phyloP scores from a whole-genome alignment of 2,113 vertebrate genomes.

The Lampris megalopsis region DNA sequence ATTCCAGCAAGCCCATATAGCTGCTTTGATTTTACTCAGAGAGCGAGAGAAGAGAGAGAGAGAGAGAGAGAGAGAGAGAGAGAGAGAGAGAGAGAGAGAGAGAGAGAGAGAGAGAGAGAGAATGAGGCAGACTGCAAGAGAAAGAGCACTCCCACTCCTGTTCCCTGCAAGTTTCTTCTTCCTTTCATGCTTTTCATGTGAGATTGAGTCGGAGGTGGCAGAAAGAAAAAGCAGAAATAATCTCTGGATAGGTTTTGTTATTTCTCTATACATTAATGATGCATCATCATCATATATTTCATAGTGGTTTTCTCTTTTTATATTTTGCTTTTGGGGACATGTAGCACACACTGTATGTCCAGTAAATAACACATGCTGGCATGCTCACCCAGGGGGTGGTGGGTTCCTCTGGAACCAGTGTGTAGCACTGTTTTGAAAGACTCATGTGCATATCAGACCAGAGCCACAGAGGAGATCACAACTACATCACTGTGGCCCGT shows the following conservation, averaged over 20 bases:
- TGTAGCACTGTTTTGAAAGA: no score
- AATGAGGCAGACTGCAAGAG: conserved; percentile 7
- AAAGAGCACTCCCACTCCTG: conserved; percentile 3
- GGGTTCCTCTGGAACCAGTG: no score
- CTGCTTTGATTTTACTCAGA: conserved; percentile 63
- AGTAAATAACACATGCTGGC: no score
- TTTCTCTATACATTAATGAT: background rate
- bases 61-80: conserved; percentile 44
- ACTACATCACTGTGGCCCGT: no score
- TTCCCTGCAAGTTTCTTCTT: conserved; percentile 8
- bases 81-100: conserved; percentile 12
- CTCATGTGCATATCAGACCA: no score
- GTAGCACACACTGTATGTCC: no score
- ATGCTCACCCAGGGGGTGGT: no score
- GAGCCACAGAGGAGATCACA: no score
- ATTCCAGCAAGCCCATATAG: conserved; percentile 64
- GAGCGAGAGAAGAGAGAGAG: conserved; percentile 38
- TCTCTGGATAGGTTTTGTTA: background rate
- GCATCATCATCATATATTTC: no score
- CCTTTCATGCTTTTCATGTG: conserved; percentile 13
- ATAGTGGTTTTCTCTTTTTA: no score
- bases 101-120: background rate
- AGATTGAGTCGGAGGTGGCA: conserved; percentile 4
- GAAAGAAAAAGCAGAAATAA: background rate
- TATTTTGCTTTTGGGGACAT: no score